Percentiles rank a stretch among this genome's conserved stretches.
Evolutionary conservation across 1,140 invertebrate genomes (phyloP).

Genomic region (Dreissena polymorpha): DNA sequence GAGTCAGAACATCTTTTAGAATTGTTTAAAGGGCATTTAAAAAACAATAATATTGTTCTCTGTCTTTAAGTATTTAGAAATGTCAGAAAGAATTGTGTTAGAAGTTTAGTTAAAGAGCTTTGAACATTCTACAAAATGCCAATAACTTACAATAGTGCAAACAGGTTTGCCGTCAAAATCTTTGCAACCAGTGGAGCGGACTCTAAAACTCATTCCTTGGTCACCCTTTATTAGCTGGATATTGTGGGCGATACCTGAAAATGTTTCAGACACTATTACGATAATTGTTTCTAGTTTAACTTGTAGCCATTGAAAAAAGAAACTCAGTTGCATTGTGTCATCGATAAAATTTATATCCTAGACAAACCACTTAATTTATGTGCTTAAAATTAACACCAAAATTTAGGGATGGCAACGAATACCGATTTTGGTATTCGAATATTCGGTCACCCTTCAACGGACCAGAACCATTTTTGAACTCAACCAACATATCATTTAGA

Average conservation of each 20-base stretch:
- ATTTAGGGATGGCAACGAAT: not conserved
- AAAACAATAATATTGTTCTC: too few relatives aligned
- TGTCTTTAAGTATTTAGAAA: too few relatives aligned
- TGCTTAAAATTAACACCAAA: not conserved
- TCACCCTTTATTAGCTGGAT: not conserved
- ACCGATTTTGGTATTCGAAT: too few relatives aligned
- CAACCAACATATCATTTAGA: too few relatives aligned
- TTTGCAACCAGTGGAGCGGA: constrained; percentile 58
- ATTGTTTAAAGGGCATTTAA: too few relatives aligned
- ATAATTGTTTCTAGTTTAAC: not conserved
- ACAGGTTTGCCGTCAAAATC: constrained; percentile 42
- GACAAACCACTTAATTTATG: too few relatives aligned
- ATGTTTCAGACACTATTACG: not conserved
- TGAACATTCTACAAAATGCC: too few relatives aligned
- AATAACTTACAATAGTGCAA: constrained; percentile 35
- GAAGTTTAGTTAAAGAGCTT: too few relatives aligned
- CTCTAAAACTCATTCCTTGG: constrained; percentile 37
- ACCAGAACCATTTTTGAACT: too few relatives aligned
- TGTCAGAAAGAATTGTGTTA: too few relatives aligned
- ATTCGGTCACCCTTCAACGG: too few relatives aligned
- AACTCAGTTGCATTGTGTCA: not conserved
- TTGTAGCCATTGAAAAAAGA: not conserved
- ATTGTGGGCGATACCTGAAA: not conserved
- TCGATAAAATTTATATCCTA: not conserved
- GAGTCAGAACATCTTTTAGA: too few relatives aligned